A percentile compares a stretch with the other conserved stretches of the same genome.
phyloP scores from a whole-genome alignment of 1,140 invertebrate species.

The Zaprionus nigranus region DNA sequence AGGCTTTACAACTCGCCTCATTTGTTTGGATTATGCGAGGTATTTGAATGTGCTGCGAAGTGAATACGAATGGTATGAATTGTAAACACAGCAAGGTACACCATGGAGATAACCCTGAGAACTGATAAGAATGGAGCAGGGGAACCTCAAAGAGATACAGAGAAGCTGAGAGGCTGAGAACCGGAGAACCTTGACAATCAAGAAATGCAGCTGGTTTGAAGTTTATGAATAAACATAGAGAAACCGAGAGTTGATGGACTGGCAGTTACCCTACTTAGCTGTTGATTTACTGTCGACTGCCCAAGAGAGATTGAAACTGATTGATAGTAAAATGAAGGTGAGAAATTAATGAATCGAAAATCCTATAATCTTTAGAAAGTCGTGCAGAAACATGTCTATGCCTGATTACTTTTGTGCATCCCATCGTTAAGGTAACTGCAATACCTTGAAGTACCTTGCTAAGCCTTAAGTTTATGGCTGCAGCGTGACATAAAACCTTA shows the following conservation, averaged over 20 bases:
- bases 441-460: not conserved
- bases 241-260: not conserved
- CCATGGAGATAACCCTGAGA: constrained; percentile 9
- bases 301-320: not conserved
- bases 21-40: not conserved
- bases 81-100: constrained; percentile 28
- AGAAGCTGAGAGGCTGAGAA: not conserved
- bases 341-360: not conserved
- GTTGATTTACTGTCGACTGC: not conserved
- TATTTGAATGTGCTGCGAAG: constrained; percentile 2
- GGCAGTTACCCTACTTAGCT: not conserved
- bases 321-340: not conserved
- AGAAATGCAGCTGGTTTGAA: constrained; percentile 4
- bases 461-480: not conserved
- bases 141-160: not conserved
- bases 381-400: not conserved
- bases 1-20: constrained; percentile 4
- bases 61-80: not conserved
- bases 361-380: not conserved
- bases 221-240: not conserved
- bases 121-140: constrained; percentile 8
- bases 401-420: not conserved
- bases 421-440: no score
- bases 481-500: not conserved
- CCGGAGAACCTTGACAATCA: constrained; percentile 25